A percentile compares a stretch with the other conserved stretches of the same genome.
Evolutionary conservation across 2,888 invertebrate species (phyloP).

Genomic region (Hyalella azteca): DNA sequence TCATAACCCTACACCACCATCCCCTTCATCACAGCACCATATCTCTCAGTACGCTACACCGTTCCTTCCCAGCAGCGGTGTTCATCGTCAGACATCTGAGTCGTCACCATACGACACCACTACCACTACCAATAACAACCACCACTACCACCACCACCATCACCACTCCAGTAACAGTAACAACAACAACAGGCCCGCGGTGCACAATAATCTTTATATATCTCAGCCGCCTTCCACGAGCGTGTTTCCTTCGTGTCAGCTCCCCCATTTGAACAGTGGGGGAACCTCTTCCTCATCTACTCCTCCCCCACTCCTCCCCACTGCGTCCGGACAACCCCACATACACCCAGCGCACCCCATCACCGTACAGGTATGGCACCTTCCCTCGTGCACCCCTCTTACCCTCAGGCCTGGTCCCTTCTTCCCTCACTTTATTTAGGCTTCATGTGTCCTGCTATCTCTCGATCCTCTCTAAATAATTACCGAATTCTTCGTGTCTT

Average conservation of each 20-base stretch:
- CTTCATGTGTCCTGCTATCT: background rate
- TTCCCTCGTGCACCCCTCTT: background rate
- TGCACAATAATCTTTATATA: constrained; percentile 7
- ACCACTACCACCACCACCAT: background rate
- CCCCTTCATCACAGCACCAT: constrained; percentile 21
- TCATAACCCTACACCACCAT: constrained; percentile 36
- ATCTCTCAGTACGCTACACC: constrained; percentile 6
- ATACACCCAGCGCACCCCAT: constrained; percentile 57
- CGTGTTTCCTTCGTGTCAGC: constrained; percentile 27
- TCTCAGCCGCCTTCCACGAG: constrained; percentile 30
- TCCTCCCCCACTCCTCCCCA: background rate
- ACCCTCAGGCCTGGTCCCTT: background rate
- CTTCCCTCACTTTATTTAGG: background rate
- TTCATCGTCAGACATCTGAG: background rate
- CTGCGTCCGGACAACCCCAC: constrained; percentile 8
- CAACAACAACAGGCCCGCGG: background rate
- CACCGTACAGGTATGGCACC: constrained; percentile 56
- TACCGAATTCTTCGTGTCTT: background rate
- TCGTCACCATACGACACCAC: background rate
- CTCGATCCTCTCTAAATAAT: background rate
- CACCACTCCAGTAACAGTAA: background rate
- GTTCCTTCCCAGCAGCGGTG: background rate
- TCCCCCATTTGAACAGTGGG: background rate
- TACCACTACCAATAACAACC: constrained; percentile 4
- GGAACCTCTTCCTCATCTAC: background rate